These are phyloP conservation scores for Fratercula arctica DNA, from an alignment of 2,797 vertebrate genomes.

Conservation along the genomic window DNA sequence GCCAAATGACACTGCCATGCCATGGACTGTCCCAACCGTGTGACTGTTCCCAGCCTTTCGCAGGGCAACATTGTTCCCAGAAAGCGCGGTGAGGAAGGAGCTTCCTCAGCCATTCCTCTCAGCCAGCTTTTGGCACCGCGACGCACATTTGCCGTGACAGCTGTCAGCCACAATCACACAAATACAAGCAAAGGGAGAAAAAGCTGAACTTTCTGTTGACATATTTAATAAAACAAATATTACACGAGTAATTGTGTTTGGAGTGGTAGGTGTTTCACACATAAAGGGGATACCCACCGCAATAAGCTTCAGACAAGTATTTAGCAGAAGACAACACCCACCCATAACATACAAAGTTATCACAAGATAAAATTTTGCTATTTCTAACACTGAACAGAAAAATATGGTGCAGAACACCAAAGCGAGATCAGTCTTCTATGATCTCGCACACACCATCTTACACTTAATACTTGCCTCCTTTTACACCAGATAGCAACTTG, in stretches of 20 bases:
- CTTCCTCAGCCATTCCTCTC: neutral
- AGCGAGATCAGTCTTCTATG: too few relatives aligned
- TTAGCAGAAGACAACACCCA: neutral
- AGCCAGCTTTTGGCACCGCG: rapidly evolving
- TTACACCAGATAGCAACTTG: neutral
- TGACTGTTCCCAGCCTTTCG: neutral
- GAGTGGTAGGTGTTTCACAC: neutral
- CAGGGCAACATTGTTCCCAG: neutral
- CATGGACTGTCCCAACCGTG: rapidly evolving
- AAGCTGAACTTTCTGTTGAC: neutral
- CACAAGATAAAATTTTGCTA: neutral
- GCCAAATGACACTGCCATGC: rapidly evolving
- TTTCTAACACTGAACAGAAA: neutral
- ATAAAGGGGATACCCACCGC: neutral
- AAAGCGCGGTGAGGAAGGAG: rapidly evolving
- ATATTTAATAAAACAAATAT: neutral
- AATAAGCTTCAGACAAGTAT: too few relatives aligned
- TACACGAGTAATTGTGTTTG: neutral
- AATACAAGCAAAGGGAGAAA: neutral
- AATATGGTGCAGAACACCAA: rapidly evolving
- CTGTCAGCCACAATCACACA: neutral
- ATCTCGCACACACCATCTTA: neutral
- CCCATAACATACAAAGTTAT: too few relatives aligned
- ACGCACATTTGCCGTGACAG: rapidly evolving
- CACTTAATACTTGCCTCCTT: neutral